Evolutionary conservation across 2,113 vertebrate genomes (phyloP).

Genomic region (Rhabdomys dilectus): DNA sequence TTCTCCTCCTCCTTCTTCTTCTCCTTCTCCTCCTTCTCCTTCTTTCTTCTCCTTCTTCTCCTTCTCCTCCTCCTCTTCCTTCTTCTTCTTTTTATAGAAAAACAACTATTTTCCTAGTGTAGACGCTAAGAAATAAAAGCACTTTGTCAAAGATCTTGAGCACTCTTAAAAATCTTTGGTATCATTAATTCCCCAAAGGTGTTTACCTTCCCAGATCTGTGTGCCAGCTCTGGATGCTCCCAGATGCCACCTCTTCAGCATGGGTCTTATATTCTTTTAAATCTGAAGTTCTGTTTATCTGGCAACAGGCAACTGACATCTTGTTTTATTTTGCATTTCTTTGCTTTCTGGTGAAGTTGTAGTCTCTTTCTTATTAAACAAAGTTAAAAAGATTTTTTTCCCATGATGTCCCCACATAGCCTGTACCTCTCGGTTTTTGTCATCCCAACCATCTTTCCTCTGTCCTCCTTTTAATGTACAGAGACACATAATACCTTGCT

Average conservation of each 20-base stretch:
- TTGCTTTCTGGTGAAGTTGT: slow-evolving; percentile 1
- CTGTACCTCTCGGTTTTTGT: background rate
- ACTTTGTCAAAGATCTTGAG: background rate
- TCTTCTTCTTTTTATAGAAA: no score
- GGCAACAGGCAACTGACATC: background rate
- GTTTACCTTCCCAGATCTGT: no score
- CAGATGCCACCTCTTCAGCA: background rate
- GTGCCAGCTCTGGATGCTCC: background rate
- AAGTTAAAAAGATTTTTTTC: background rate
- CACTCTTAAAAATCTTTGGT: background rate
- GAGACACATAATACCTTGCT: background rate
- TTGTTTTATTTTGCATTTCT: slow-evolving; percentile 22
- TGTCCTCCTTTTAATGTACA: background rate
- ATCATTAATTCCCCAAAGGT: background rate
- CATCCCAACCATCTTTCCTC: background rate
- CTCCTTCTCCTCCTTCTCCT: no score
- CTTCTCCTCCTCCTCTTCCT: no score
- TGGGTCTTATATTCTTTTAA: background rate
- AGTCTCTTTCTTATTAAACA: background rate
- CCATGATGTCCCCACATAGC: background rate
- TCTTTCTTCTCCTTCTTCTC: no score
- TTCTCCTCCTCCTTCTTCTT: no score
- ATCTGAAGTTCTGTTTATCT: slow-evolving; percentile 16
- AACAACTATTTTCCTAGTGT: background rate
- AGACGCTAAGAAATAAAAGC: background rate